A percentile compares a stretch with the other conserved stretches of the same genome.
These are phyloP conservation scores for Folsomia candida DNA, from an alignment of 2,888 invertebrate species.

Conservation along the genomic window DNA sequence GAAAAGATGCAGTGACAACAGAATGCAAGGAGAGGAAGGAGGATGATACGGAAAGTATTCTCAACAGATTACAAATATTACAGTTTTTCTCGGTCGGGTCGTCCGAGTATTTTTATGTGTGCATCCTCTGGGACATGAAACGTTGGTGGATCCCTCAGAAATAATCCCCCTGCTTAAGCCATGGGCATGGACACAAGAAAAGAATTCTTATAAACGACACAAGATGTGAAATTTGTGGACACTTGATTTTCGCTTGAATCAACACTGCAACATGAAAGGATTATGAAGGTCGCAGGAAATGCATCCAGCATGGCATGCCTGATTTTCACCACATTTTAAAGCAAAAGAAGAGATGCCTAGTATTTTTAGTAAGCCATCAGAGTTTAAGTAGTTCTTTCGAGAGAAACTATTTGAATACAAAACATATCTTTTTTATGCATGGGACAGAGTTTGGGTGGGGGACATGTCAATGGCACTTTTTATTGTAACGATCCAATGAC, in stretches of 20 bases:
- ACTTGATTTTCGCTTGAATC: conserved; percentile 6
- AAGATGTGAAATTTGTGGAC: conserved; percentile 4
- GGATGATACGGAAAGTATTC: conserved; percentile 7
- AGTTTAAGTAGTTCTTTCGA: background rate
- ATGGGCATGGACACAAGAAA: too few relatives aligned
- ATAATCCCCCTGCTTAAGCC: background rate
- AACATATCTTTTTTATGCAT: too few relatives aligned
- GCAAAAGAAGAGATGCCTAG: too few relatives aligned
- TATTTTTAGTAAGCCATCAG: background rate
- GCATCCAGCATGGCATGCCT: background rate
- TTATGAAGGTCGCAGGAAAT: conserved; percentile 13
- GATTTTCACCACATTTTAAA: background rate
- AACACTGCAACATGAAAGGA: conserved; percentile 6
- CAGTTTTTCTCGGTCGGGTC: too few relatives aligned
- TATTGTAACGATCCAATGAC: background rate
- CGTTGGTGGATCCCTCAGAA: background rate
- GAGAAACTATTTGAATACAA: background rate
- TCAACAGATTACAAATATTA: background rate
- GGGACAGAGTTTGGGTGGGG: background rate
- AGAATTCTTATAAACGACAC: too few relatives aligned
- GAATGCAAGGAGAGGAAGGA: background rate
- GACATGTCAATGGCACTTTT: background rate
- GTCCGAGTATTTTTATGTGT: too few relatives aligned
- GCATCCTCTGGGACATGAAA: background rate
- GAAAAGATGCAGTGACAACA: conserved; percentile 7